Base-by-base conservation (phyloP, 2,113 vertebrate species). In the Osmerus eperlanus region DNA sequence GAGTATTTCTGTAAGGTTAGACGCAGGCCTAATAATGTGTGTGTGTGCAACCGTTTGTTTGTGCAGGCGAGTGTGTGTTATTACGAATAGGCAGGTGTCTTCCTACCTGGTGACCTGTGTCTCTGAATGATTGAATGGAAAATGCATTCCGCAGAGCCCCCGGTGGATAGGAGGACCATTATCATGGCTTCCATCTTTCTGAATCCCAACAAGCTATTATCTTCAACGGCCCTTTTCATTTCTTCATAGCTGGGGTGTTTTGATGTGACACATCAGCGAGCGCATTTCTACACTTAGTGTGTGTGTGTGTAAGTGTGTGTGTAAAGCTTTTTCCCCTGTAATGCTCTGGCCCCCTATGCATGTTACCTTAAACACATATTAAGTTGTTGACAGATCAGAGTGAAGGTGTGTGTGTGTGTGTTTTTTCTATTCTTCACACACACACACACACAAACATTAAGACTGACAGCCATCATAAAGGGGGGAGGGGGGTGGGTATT, bases 321-420 rank as follows among this genome's bases (percentile, higher is more conserved):
- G 25, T 28, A 2, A 28, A 28, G 25, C 25, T 28, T 28, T 28
- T 28, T 28, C 25, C 25, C 67, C 16, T 67, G 52, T 66, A 29
- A 32, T 32, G 23, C 32, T n/a, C 29, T 68, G 67, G 68, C 66
- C 32, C 29, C 29, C 28, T 9, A 28, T 28, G 65, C 75, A 58
- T 54, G 68, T 71, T 60, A 66, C 75, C 69, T 66, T 72, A 83
- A 81, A 72, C 71, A 67, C 47, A 68, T 76, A 68, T 73, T 72
- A 74, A 71, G 74, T 55, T 74, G 41, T 47, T 74, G 73, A 61
- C 21, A 3, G 64, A 52, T 65, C 23, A 61, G 67, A 56, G 51
- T 47, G 25, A 11, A 41, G 53, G 59, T 56, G 62, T 68, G 32
- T 59, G 58, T 41, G 32, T 36, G 32, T 36, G 32, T 36, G 7